Conservation (phyloP, 2,113 vertebrate genomes). For the Penelope pileata region DNA sequence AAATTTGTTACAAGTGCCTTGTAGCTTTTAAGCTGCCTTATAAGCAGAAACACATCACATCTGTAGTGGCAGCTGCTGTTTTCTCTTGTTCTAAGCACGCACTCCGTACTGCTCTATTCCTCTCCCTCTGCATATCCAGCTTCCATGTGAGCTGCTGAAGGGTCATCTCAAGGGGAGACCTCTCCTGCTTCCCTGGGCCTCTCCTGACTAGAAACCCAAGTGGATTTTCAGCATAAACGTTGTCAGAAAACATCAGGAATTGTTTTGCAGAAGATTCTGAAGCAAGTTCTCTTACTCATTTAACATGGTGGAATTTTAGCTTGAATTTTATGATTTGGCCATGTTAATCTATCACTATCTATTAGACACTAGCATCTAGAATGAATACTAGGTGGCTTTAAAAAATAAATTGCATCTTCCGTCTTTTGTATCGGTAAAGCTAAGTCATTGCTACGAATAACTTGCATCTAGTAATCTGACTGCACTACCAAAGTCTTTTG, state of each 20-base stretch:
- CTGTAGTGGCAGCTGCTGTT: constrained; percentile 14
- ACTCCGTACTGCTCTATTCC: background rate
- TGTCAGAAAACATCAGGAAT: background rate
- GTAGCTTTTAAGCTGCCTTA: background rate
- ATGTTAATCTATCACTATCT: background rate
- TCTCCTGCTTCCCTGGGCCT: background rate
- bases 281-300: background rate
- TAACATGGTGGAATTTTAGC: background rate
- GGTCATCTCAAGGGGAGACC: background rate
- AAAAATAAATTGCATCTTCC: background rate
- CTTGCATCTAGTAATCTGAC: background rate
- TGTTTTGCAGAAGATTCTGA: background rate
- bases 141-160: background rate
- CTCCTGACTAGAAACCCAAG: background rate
- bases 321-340: background rate
- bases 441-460: background rate
- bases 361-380: background rate
- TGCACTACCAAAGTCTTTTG: background rate
- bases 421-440: background rate
- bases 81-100: constrained; percentile 2
- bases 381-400: background rate
- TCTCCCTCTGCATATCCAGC: background rate
- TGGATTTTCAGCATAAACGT: background rate
- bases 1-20: background rate
- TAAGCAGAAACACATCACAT: background rate